Evolutionary conservation across 2,888 invertebrate species (phyloP).

Genomic region (Abrostola tripartita): DNA sequence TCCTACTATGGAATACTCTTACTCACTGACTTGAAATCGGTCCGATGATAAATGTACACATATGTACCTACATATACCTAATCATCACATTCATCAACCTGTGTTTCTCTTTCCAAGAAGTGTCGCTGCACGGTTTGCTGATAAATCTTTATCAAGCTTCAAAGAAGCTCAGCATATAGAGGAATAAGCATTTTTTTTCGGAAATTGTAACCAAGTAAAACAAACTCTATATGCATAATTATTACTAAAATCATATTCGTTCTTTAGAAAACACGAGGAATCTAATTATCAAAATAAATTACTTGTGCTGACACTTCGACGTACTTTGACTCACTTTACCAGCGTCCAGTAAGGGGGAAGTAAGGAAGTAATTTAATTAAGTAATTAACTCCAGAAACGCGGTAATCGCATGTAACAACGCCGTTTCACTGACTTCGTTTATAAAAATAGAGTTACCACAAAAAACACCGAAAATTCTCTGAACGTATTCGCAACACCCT

Average conservation of each 20-base stretch:
- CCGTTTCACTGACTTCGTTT: conserved; percentile 63
- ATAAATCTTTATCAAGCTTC: no score
- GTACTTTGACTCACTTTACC: conserved; percentile 37
- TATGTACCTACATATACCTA: neutral
- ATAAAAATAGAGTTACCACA: conserved; percentile 60
- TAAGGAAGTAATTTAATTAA: conserved; percentile 74
- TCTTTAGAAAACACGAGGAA: no score
- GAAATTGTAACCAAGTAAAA: no score
- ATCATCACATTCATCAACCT: no score
- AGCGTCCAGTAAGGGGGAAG: conserved; percentile 58
- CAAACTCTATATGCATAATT: no score
- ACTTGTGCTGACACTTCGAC: conserved; percentile 11
- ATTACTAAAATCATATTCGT: no score
- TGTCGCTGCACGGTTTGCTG: no score
- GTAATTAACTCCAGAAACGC: conserved; percentile 74
- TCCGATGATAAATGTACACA: conserved; percentile 17
- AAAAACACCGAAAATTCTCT: conserved; percentile 17
- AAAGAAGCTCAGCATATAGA: no score
- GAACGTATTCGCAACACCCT: conserved; percentile 17
- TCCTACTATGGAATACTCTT: conserved; percentile 34
- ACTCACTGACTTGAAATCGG: conserved; percentile 7
- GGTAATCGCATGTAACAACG: conserved; percentile 73
- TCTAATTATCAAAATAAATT: neutral
- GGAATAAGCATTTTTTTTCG: no score
- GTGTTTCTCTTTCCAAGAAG: no score